These are phyloP conservation scores for Cynopterus brachyotis DNA, from an alignment of 2,113 vertebrate genomes.

Conservation along the genomic window DNA sequence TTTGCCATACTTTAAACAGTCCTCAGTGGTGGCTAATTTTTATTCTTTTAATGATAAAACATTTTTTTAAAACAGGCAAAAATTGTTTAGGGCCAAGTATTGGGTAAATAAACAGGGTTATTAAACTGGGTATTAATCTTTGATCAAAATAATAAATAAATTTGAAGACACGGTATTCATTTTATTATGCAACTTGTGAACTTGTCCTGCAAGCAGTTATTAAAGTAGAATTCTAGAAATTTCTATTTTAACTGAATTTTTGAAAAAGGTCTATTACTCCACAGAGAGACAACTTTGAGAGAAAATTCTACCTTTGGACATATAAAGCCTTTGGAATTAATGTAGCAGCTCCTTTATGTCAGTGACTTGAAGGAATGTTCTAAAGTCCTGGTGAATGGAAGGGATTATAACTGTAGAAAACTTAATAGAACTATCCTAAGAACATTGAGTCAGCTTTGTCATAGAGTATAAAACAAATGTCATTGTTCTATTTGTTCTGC, in stretches of 20 bases:
- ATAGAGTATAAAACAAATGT: not conserved
- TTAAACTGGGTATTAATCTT: not conserved
- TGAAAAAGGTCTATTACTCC: not conserved
- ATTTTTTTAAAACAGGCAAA: not conserved
- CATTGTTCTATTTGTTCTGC: not conserved
- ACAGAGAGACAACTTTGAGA: not conserved
- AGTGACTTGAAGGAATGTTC: not conserved
- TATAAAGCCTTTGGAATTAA: not conserved
- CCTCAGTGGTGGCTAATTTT: not conserved
- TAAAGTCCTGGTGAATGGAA: not conserved
- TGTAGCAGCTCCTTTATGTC: not conserved
- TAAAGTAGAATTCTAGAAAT: conserved; percentile 1
- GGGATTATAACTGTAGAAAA: not conserved
- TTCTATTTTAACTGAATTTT: not conserved
- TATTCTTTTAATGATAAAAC: not conserved
- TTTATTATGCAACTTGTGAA: not conserved
- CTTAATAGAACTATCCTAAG: not conserved
- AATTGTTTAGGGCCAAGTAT: not conserved
- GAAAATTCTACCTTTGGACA: not conserved
- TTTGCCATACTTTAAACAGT: not conserved
- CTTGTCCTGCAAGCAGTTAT: not conserved
- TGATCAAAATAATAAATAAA: not conserved
- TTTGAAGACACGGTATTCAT: not conserved
- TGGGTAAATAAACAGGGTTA: not conserved
- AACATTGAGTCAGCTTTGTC: not conserved